These are phyloP conservation scores for Leptoteleia sp. DNA, from an alignment of 1,140 invertebrate species.

Conservation along the genomic window DNA sequence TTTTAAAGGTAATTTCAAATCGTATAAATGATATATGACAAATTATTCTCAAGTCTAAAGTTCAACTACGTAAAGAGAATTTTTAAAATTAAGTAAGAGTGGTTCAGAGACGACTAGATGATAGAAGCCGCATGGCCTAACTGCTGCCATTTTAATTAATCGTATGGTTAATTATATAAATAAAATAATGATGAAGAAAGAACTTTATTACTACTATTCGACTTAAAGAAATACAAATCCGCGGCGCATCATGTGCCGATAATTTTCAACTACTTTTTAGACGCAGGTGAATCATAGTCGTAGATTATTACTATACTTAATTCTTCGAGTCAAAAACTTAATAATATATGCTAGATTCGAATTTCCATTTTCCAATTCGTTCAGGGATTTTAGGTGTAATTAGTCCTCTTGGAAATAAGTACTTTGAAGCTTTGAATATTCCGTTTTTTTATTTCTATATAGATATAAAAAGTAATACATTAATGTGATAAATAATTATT, in stretches of 20 bases:
- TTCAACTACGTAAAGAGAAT: constrained; percentile 75
- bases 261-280: constrained; percentile 80
- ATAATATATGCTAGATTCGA: constrained; percentile 75
- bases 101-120: constrained; percentile 77
- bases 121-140: constrained; percentile 81
- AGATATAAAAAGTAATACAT: too few relatives aligned
- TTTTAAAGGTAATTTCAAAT: constrained; percentile 76
- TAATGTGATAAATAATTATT: too few relatives aligned
- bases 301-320: constrained; percentile 73
- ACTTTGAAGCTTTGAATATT: constrained; percentile 34
- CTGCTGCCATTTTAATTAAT: constrained; percentile 80
- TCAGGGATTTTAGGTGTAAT: constrained; percentile 58
- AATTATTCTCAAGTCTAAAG: constrained; percentile 79
- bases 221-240: constrained; percentile 72
- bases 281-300: constrained; percentile 74
- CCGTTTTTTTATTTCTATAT: too few relatives aligned
- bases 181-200: constrained; percentile 48
- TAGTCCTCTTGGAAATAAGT: constrained; percentile 49
- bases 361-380: constrained; percentile 73
- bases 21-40: constrained; percentile 68
- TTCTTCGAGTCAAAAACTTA: constrained; percentile 72
- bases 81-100: constrained; percentile 79
- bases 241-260: constrained; percentile 64
- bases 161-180: constrained; percentile 76
- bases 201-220: constrained; percentile 79